Conservation (phyloP, 2,888 invertebrate genomes). For the Hirtodrosophila histrioides region DNA sequence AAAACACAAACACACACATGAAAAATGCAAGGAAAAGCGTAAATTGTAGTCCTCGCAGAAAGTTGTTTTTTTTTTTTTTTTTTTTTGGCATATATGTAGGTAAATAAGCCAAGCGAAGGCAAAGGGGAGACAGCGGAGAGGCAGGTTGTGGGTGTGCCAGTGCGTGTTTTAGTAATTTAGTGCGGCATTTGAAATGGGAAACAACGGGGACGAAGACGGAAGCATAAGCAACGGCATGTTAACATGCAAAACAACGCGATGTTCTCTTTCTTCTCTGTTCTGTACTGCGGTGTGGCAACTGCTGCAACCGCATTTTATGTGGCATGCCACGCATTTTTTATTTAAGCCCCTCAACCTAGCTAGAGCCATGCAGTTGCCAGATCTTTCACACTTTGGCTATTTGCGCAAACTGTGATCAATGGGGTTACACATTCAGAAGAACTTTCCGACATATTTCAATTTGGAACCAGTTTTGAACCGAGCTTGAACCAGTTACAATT, state of each 20-base stretch:
- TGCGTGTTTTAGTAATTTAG: constrained; percentile 64
- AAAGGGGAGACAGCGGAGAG: neutral
- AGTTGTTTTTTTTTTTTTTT: constrained; percentile 32
- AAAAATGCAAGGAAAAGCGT: constrained; percentile 66
- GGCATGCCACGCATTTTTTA: constrained; percentile 45
- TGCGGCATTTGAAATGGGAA: constrained; percentile 61
- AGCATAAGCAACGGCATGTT: constrained; percentile 40
- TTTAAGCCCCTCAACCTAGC: constrained; percentile 10
- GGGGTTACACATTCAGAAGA: neutral
- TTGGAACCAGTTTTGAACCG: neutral
- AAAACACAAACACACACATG: constrained; percentile 39
- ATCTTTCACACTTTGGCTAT: neutral
- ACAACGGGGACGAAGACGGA: constrained; percentile 1
- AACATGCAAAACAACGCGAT: constrained; percentile 49
- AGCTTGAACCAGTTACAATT: neutral
- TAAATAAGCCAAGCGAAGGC: constrained; percentile 30
- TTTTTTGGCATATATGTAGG: constrained; percentile 30
- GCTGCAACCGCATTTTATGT: constrained; percentile 42
- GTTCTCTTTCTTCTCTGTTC: neutral
- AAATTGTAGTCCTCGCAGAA: constrained; percentile 65
- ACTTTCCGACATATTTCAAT: no score
- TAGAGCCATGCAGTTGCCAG: constrained; percentile 6
- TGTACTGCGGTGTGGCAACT: constrained; percentile 26
- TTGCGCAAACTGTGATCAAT: constrained; percentile 13
- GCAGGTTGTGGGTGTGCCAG: constrained; percentile 27